A percentile compares a stretch with the other conserved stretches of the same genome.
Evolutionary conservation across 2,888 invertebrate species (phyloP).

Genomic region (Andrena minutula): DNA sequence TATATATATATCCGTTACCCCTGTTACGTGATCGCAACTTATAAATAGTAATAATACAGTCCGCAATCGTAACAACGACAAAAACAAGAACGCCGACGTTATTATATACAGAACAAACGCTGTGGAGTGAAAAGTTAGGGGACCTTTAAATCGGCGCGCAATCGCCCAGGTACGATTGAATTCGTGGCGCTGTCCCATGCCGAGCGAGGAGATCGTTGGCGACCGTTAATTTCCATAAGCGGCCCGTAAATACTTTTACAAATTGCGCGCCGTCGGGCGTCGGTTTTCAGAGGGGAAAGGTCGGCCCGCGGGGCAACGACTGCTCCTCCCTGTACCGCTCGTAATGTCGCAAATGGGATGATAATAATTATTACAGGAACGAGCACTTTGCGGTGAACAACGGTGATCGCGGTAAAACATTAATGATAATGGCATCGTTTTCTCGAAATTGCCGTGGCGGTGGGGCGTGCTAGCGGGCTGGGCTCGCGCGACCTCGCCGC

Average conservation of each 20-base stretch:
- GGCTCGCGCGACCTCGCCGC: conserved; percentile 9
- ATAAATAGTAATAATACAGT: conserved; percentile 57
- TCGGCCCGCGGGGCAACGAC: conserved; percentile 1
- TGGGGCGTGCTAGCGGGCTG: background rate
- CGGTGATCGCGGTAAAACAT: conserved; percentile 69
- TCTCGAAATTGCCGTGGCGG: conserved; percentile 61
- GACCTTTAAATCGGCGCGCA: background rate
- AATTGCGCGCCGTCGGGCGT: conserved; percentile 7
- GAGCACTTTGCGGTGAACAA: conserved; percentile 68
- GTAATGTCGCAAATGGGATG: conserved; percentile 63
- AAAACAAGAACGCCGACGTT: conserved; percentile 6
- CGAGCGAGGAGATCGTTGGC: background rate
- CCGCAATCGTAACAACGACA: conserved; percentile 8
- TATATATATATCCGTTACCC: conserved; percentile 43
- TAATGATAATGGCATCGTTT: conserved; percentile 73
- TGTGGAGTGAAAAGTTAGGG: no score
- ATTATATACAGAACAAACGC: background rate
- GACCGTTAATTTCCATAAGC: conserved; percentile 46
- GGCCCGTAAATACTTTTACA: conserved; percentile 29
- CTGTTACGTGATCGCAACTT: conserved; percentile 40
- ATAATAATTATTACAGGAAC: conserved; percentile 72
- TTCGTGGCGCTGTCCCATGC: background rate
- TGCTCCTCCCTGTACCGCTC: conserved; percentile 22
- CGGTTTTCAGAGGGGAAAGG: conserved; percentile 22
- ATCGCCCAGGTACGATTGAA: background rate